Conservation (phyloP, 2,797 vertebrate species). For the Gorsachius magnificus region DNA sequence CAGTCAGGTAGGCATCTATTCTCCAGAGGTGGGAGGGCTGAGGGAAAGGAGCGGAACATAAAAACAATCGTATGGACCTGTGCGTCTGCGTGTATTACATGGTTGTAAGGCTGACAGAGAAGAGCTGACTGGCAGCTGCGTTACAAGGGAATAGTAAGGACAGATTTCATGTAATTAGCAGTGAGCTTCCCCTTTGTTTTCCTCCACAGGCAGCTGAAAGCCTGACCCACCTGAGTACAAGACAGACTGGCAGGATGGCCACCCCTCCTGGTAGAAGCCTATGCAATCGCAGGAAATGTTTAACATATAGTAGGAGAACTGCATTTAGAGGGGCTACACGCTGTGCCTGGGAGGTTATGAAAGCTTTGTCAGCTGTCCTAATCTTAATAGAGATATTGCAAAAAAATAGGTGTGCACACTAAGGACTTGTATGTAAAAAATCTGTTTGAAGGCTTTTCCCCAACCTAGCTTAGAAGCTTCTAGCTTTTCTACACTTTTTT, state of each 20-base stretch:
- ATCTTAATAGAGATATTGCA: neutral
- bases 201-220: slow-evolving; percentile 24
- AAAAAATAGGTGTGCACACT: neutral
- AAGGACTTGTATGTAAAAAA: neutral
- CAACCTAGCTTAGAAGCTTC: neutral
- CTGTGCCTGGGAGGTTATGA: rapidly evolving
- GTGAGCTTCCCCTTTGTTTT: neutral
- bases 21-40: neutral
- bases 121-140: neutral
- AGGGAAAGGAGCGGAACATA: neutral
- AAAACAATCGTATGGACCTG: neutral
- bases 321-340: neutral
- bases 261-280: neutral
- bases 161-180: neutral
- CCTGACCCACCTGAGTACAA: neutral
- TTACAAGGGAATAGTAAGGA: neutral
- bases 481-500: neutral
- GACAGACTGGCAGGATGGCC: neutral
- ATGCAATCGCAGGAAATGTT: neutral
- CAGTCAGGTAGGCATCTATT: slow-evolving; percentile 77
- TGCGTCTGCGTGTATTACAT: neutral
- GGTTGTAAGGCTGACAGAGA: neutral
- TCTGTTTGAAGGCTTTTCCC: neutral
- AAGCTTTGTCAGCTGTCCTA: neutral
- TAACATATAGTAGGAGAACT: neutral